Percentiles rank a stretch among this genome's conserved stretches.
phyloP scores from a whole-genome alignment of 2,797 vertebrate genomes.

The Toxotes lorentzi region DNA sequence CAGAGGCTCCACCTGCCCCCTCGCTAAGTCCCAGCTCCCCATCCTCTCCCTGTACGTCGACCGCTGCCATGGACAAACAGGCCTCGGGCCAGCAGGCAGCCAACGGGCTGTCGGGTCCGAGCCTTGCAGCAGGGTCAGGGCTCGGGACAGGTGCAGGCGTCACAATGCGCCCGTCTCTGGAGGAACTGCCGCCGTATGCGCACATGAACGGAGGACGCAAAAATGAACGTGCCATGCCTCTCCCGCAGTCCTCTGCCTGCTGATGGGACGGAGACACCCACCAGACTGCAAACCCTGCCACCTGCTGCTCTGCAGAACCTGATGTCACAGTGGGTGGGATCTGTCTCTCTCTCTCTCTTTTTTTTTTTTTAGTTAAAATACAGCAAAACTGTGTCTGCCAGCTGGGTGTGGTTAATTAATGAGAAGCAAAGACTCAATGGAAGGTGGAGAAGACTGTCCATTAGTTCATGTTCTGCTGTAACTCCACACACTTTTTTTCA shows the following conservation, averaged over 20 bases:
- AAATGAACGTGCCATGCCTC: conserved; percentile 92
- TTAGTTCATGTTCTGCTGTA: conserved; percentile 89
- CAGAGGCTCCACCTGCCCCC: conserved; percentile 79
- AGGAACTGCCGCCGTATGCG: conserved; percentile 93
- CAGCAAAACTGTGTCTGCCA: conserved; percentile 45
- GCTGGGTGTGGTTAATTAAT: conserved; percentile 39
- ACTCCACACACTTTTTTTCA: conserved; percentile 83
- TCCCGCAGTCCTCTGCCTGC: conserved; percentile 98
- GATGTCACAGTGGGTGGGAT: conserved; percentile 45
- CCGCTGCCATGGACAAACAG: conserved; percentile 87
- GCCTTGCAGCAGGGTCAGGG: conserved; percentile 24
- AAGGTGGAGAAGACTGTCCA: conserved; percentile 66
- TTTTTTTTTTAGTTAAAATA: conserved; percentile 16
- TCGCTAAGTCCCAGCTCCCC: conserved; percentile 67
- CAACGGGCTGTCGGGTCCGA: conserved; percentile 84
- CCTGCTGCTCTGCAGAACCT: conserved; percentile 47
- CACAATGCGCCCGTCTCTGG: conserved; percentile 88
- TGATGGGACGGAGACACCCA: conserved; percentile 79
- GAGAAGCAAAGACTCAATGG: conserved; percentile 60
- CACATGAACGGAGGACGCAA: conserved; percentile 98
- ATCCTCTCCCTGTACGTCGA: conserved; percentile 72
- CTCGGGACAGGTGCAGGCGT: conserved; percentile 60
- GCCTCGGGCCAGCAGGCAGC: conserved; percentile 88
- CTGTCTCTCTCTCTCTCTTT: not conserved
- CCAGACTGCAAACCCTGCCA: conserved; percentile 41